Conservation (phyloP, 2,113 vertebrate genomes). For the Anguilla rostrata region DNA sequence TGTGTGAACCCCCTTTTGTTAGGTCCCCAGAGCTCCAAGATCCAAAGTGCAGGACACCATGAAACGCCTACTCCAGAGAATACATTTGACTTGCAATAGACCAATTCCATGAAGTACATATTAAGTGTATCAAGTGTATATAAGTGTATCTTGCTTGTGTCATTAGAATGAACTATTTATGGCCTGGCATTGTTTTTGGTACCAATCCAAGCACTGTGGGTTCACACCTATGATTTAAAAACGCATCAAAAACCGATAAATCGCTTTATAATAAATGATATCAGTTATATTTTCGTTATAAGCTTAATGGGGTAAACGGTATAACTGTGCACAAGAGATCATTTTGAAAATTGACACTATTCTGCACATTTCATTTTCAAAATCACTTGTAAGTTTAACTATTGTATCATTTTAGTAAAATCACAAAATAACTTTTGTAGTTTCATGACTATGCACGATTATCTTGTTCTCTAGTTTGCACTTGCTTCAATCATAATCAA, state of each 20-base stretch:
- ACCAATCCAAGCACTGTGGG: neutral
- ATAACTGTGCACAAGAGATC: neutral
- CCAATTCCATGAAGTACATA: neutral
- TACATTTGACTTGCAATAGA: neutral
- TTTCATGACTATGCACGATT: no score
- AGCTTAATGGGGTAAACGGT: neutral
- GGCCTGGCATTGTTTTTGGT: neutral
- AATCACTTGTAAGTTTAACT: no score
- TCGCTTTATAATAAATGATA: neutral
- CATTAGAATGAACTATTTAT: no score
- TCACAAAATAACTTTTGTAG: no score
- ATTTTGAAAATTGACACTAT: neutral
- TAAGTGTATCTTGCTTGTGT: no score
- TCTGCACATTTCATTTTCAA: neutral
- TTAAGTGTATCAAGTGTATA: no score
- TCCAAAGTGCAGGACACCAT: neutral
- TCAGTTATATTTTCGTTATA: neutral
- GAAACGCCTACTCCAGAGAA: neutral
- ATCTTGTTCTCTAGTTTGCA: no score
- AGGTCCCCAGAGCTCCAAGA: neutral
- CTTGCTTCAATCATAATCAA: no score
- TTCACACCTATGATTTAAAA: neutral
- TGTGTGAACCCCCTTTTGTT: conserved; percentile 21
- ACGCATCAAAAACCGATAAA: neutral
- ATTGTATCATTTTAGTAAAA: no score